Conservation (phyloP, 2,113 vertebrate genomes). For the Bos indicus region DNA sequence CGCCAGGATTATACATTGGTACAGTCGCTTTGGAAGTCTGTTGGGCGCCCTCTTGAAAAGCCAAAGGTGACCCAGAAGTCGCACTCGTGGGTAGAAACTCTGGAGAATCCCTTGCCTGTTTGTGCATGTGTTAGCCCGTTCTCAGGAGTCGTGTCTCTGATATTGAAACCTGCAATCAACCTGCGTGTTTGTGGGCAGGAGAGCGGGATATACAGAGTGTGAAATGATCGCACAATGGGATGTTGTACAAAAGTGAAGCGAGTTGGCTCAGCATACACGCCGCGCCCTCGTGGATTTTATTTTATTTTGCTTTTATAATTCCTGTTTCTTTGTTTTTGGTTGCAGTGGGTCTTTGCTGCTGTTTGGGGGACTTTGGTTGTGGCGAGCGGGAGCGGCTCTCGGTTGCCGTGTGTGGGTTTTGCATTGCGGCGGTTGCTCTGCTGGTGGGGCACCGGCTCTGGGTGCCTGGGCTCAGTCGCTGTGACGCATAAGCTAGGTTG, state of each 20-base stretch:
- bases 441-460: accelerated
- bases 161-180: background rate
- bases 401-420: accelerated
- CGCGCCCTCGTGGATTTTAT: accelerated
- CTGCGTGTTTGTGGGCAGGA: background rate
- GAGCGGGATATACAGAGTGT: accelerated
- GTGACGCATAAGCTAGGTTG: accelerated
- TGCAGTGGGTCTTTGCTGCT: background rate
- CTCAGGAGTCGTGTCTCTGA: accelerated
- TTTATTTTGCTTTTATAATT: background rate
- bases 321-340: background rate
- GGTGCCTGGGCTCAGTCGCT: background rate
- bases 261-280: too few species aligned
- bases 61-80: background rate
- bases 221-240: background rate
- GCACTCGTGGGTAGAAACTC: background rate
- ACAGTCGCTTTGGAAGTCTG: accelerated
- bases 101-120: background rate
- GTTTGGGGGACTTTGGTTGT: background rate
- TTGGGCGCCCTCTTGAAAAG: accelerated
- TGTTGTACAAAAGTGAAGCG: accelerated
- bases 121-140: accelerated
- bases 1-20: accelerated
- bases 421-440: accelerated
- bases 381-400: accelerated